Evolutionary conservation across 1,140 invertebrate genomes (phyloP).

Genomic region (Pemphigus obesinymphae): DNA sequence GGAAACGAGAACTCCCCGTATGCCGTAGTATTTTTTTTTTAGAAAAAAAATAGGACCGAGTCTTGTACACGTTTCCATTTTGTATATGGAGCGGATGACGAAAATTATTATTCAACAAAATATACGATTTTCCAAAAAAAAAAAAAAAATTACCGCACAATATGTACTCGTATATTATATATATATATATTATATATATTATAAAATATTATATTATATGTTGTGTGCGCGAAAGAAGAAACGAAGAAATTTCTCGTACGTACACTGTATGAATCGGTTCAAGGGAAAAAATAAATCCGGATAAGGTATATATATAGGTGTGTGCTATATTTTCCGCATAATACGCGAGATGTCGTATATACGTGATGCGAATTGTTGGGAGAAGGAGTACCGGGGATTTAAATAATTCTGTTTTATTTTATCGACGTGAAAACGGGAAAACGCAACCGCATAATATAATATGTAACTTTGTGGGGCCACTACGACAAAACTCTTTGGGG

Average conservation of each 20-base stretch:
- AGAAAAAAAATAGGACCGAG: too few species aligned
- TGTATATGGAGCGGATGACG: neutral
- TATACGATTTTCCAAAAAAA: neutral
- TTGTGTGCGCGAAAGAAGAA: neutral
- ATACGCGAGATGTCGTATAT: neutral
- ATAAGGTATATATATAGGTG: neutral
- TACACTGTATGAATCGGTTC: neutral
- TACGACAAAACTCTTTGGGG: too few species aligned
- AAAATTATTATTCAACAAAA: neutral
- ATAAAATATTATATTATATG: neutral
- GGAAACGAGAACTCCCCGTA: too few species aligned
- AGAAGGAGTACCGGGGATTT: too few species aligned
- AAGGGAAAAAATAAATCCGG: neutral
- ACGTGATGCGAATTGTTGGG: too few species aligned
- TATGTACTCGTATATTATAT: neutral
- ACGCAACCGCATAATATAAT: too few species aligned
- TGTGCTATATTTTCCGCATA: neutral
- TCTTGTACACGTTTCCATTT: too few species aligned
- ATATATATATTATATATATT: neutral
- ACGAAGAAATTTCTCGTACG: neutral
- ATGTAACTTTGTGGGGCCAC: too few species aligned
- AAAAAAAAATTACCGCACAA: too few species aligned
- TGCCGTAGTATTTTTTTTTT: too few species aligned
- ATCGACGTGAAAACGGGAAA: neutral
- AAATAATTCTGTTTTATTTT: neutral